Percentiles rank a stretch among this genome's conserved stretches.
Conservation (phyloP, 2,113 vertebrate species). For the Pelobates fuscus region DNA sequence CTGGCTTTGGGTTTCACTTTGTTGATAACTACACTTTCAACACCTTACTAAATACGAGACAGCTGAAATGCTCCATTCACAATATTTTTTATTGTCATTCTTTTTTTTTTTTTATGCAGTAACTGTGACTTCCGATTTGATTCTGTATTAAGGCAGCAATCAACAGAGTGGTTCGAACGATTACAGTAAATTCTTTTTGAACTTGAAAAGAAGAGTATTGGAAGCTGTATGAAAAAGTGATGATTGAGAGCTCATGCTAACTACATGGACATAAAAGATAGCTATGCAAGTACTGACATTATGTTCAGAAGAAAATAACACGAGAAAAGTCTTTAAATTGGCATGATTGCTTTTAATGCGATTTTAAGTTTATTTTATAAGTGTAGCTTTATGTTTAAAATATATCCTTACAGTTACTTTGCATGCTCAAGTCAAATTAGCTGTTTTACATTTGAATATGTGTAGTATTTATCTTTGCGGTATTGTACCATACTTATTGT, state of each 20-base stretch:
- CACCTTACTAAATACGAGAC: conserved; percentile 55
- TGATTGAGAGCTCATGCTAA: conserved; percentile 3
- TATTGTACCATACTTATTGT: no score
- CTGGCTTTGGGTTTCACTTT: conserved; percentile 64
- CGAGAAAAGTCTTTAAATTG: no score
- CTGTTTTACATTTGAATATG: no score
- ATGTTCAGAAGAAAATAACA: no score
- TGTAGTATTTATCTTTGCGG: no score
- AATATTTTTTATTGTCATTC: conserved; percentile 51
- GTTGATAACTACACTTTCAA: conserved; percentile 62
- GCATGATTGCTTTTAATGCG: no score
- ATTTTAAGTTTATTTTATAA: no score
- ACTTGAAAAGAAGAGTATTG: conserved; percentile 9
- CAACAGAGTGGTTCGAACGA: conserved; percentile 41
- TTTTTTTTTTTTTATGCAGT: conserved; percentile 13
- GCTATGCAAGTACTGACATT: neutral
- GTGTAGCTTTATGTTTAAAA: no score
- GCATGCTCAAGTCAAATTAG: no score
- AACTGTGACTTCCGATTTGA: conserved; percentile 39
- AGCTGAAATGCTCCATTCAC: conserved; percentile 58
- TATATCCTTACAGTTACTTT: no score
- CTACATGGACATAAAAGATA: neutral
- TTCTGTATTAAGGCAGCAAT: conserved; percentile 30
- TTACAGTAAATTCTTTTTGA: neutral
- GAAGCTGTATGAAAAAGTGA: conserved; percentile 12